Base-by-base conservation (phyloP, 2,113 vertebrate species). In the Embiotoca jacksoni region DNA sequence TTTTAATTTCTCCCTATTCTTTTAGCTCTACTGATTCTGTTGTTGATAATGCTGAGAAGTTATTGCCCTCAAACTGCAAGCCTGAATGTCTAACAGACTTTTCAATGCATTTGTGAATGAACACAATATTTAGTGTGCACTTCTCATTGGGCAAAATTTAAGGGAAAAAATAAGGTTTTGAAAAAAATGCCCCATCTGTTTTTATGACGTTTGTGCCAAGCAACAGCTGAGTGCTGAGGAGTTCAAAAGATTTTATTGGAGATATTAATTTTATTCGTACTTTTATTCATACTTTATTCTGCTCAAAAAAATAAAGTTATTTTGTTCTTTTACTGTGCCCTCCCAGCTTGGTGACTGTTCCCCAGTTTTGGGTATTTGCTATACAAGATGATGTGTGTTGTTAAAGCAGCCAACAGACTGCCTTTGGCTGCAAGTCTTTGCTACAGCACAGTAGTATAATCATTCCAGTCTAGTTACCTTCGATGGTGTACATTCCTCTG, bases 401-500 rank as follows among this genome's bases (percentile, higher is more conserved):
- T 65, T 59, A 16, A 71, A 68, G 35, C 4, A 72, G 65, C 60
- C 49, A 33, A 37, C 56, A 78, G 47, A 79, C 72, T 65, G 65
- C 59, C 53, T 74, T 75, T 66, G 47, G 58, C 41, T 54, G 50
- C 41, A 14, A 69, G 52, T 69, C 57, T 57, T 88, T 60, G 23
- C 39, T 49, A 41, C 60, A 58, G 59, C 80, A 60, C 74, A 72
- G 23, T 65, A 32, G 14, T 70, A 11, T 10, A 70, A 49, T 75
- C 53, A 55, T 74, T 89, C 60, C 66, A 66, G 57, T 71, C 33
- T 30, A 30, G 80, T 46, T 31, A 62, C 33, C 61, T 81, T 72
- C 13, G 13, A 32, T 3, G 53, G 31, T 31, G 59, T 76, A 81
- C 73, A 85, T 90, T 91, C 50, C 82, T 56, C 61, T 58, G 44